Percentiles rank a stretch among this genome's conserved stretches.
Conservation (phyloP, 2,888 invertebrate species). For the Caenorhabditis macrosperma region DNA sequence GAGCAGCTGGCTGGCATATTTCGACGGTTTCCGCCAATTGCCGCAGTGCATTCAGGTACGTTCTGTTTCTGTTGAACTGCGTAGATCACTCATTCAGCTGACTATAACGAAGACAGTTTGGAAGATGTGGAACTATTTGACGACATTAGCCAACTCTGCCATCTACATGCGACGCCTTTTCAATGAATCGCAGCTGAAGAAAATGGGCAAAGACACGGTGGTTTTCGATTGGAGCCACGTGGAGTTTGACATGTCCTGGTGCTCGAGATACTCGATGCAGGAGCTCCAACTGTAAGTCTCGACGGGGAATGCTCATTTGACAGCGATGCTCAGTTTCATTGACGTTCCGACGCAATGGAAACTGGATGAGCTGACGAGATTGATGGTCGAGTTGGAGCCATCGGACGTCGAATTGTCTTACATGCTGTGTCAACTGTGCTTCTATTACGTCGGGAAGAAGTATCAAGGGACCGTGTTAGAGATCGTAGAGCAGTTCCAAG, state of each 20-base stretch:
- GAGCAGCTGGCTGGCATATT: slow-evolving; percentile 50
- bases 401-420: slow-evolving; percentile 45
- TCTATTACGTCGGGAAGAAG: slow-evolving; percentile 46
- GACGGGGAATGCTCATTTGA: background rate
- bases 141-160: background rate
- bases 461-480: slow-evolving; percentile 28
- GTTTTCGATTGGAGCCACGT: slow-evolving; percentile 14
- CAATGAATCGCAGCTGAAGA: background rate
- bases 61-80: background rate
- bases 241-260: slow-evolving; percentile 32
- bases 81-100: slow-evolving; percentile 13
- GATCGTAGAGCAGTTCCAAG: slow-evolving; percentile 23
- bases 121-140: slow-evolving; percentile 30
- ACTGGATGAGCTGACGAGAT: slow-evolving; percentile 14
- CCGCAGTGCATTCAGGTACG: slow-evolving; percentile 33
- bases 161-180: background rate
- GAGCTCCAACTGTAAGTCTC: slow-evolving; percentile 11
- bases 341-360: slow-evolving; percentile 2
- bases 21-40: slow-evolving; percentile 33
- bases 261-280: slow-evolving; percentile 9
- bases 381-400: slow-evolving; percentile 36
- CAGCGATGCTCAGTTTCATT: slow-evolving; percentile 13
- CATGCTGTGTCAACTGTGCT: slow-evolving; percentile 48
- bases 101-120: slow-evolving; percentile 42
- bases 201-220: slow-evolving; percentile 11